Conservation (phyloP, 2,888 invertebrate species). For the Zele albiditarsus region DNA sequence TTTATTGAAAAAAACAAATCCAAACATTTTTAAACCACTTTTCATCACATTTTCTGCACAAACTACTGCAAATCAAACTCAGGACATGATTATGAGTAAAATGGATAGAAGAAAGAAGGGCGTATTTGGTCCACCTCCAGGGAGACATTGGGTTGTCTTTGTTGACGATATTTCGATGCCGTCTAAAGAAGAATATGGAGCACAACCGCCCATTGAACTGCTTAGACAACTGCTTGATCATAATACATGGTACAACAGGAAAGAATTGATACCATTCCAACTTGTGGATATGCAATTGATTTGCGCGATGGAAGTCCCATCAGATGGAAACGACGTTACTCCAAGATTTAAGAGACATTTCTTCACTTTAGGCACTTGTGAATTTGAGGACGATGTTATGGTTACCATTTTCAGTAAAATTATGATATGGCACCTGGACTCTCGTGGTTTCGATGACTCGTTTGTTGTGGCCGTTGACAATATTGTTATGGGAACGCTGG, state of each 20-base stretch:
- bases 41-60: slow-evolving; percentile 95
- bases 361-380: slow-evolving; percentile 88
- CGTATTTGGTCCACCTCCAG: slow-evolving; percentile 67
- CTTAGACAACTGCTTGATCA: slow-evolving; percentile 94
- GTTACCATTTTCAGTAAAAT: slow-evolving; percentile 90
- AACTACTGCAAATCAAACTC: slow-evolving; percentile 94
- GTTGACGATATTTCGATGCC: slow-evolving; percentile 98
- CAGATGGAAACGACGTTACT: slow-evolving; percentile 88
- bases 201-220: slow-evolving; percentile 95
- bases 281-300: slow-evolving; percentile 90
- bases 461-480: slow-evolving; percentile 91
- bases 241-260: slow-evolving; percentile 90
- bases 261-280: slow-evolving; percentile 84
- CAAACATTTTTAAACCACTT: slow-evolving; percentile 85
- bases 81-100: slow-evolving; percentile 96
- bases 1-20: slow-evolving; percentile 85
- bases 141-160: slow-evolving; percentile 84
- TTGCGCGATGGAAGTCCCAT: slow-evolving; percentile 90
- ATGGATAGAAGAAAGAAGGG: slow-evolving; percentile 93
- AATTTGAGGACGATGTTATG: slow-evolving; percentile 90
- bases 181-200: slow-evolving; percentile 89
- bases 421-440: slow-evolving; percentile 93
- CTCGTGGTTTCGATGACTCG: slow-evolving; percentile 91
- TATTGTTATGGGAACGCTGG: slow-evolving; percentile 88
- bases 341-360: slow-evolving; percentile 91